Base-by-base conservation (phyloP, 2,888 invertebrate genomes). In the Theristus sp. region DNA sequence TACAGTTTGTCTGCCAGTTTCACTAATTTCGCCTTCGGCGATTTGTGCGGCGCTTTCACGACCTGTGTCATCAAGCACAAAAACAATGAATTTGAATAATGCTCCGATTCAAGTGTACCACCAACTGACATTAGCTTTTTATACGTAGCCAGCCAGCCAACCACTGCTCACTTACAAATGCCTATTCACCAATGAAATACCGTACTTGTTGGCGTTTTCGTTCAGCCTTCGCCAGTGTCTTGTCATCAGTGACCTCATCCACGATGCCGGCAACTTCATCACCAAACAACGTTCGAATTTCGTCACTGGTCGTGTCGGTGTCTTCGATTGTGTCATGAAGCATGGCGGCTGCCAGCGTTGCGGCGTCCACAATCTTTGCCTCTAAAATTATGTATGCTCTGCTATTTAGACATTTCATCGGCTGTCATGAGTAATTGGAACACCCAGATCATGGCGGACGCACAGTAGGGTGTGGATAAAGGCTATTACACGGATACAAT, bases 271-370 rank as follows among this genome's bases (percentile, higher is more conserved):
- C 26, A 24, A 67, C 69, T 56, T 69, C 69, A 26, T 61, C 52
- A n/a, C 71, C 71, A 56, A 71, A 71, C 26, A 22, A 1, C 2
- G 10, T 17, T 69, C 81, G 80, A 53, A 87, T 80, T 74, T 86
- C 85, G 24, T 81, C 81, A 64, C 83, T 80, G 0, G 83, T 83
- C 1, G 86, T 83, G 57, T 84, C 81, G 0, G 87, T 88, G 70
- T 88, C 87, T 75, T 88, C 87, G 1, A 88, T 84, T 0, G 86
- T 86, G 70, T 88, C 87, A 71, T 88, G 87, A 1, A 88, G 77
- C 17, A 87, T 67, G 1, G 87, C 87, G 10, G 85, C 84, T 75
- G 84, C 79, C 2, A 85, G 73, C 1, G 67, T 67, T 6, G 26
- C 61, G 1, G 69, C 28, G 63, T 75, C 75, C 27, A 68, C 67